A percentile compares a stretch with the other conserved stretches of the same genome.
Evolutionary conservation across 1,140 invertebrate genomes (phyloP).

Genomic region (Acromyrmex charruanus): DNA sequence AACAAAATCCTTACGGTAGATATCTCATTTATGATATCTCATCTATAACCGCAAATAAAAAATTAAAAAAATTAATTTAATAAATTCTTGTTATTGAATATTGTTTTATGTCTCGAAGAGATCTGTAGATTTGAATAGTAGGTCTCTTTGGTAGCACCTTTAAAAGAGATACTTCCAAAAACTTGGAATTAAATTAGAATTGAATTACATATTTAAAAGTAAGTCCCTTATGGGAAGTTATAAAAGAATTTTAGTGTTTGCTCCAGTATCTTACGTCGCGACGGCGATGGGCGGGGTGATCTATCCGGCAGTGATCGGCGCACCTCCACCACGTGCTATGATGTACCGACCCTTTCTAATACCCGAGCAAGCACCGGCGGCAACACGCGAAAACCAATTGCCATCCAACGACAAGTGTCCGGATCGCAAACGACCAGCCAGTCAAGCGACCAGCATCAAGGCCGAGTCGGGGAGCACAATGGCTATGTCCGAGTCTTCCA

Average conservation of each 20-base stretch:
- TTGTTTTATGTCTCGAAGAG: not conserved
- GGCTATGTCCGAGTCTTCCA: constrained; percentile 87
- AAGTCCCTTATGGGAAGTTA: not conserved
- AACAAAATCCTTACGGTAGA: constrained; percentile 78
- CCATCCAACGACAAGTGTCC: constrained; percentile 34
- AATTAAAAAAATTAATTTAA: too few species aligned
- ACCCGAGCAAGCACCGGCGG: constrained; percentile 71
- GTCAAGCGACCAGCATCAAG: constrained; percentile 89
- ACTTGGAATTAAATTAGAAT: not conserved
- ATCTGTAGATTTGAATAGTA: not conserved
- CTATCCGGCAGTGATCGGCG: constrained; percentile 86
- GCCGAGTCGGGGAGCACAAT: constrained; percentile 88
- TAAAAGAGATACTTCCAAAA: not conserved
- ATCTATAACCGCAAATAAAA: not conserved
- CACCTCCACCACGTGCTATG: constrained; percentile 79
- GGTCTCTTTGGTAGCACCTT: not conserved
- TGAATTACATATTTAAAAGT: not conserved
- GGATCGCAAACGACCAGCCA: constrained; percentile 84
- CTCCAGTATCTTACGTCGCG: constrained; percentile 75
- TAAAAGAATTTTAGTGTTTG: constrained; percentile 63
- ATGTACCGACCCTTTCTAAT: constrained; percentile 86
- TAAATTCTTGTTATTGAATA: not conserved
- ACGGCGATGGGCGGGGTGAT: constrained; percentile 86
- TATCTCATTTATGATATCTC: not conserved
- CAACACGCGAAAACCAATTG: constrained; percentile 38